Base-by-base conservation (phyloP, 2,888 invertebrate genomes). In the Panzeria rudis region DNA sequence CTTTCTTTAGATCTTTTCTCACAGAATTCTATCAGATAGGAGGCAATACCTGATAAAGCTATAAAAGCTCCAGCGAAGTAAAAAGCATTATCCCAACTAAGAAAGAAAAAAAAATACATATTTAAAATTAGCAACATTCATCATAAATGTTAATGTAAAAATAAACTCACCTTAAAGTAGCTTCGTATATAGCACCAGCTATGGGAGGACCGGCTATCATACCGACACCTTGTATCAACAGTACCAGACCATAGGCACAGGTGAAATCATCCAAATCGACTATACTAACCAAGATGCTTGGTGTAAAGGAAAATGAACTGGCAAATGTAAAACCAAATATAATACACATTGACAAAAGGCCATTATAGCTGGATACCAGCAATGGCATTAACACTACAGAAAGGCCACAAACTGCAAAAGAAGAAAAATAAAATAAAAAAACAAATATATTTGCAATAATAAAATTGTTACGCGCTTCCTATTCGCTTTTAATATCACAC, bases 201-300 rank as follows among this genome's bases (percentile, higher is more conserved):
- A 98, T 92, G 0, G 98, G 98, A 8, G 99, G 98, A 69, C 98
- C 99, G 84, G 97, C 94, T 64, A 98, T 94, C 93, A 97, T 98
- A 5, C 98, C 98, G 85, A 98, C 95, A 15, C 99, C 99, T 92
- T 98, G 98, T 83, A 97, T 96, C 76, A 98, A 93, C 88, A 98
- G 93, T 87, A 97, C 95, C 88, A 99, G 93, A 20, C 98, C 98
- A 92, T 98, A 99, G 15, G 98, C 98, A 86, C 96, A 96, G 6
- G 98, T 98, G 91, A 99, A 98, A 87, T 97, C 95, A 90, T 98
- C 97, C 90, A 98, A 93, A 6, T 98, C 97, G 44, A 98, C 96
- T 89, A 98, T 93, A 89, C 97, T 96, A 59, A 98, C 97, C 87
- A 98, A 93, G 88, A 99, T 95, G 89, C 97, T 96, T 0, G 98